phyloP scores from a whole-genome alignment of 2,888 invertebrate species.

The Dicyrtomina minuta region DNA sequence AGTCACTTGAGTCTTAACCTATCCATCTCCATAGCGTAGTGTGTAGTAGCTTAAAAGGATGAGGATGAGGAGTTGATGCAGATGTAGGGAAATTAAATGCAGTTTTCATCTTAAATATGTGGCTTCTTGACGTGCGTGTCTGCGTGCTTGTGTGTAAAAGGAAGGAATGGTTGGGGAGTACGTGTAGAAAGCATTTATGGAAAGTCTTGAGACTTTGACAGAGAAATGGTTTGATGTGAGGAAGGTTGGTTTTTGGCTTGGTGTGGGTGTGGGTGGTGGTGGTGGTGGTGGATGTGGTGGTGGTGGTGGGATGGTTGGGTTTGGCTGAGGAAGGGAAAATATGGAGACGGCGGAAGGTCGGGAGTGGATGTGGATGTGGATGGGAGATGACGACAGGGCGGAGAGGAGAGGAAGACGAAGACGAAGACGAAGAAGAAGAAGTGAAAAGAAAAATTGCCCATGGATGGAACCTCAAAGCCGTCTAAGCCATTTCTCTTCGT shows the following conservation, averaged over 20 bases:
- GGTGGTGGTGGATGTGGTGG: too few relatives aligned
- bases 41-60: too few relatives aligned
- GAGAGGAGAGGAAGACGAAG: slow-evolving; percentile 23
- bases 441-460: slow-evolving; percentile 30
- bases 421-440: slow-evolving; percentile 13
- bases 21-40: too few relatives aligned
- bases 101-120: too few relatives aligned
- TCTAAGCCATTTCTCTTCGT: slow-evolving; percentile 28
- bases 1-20: too few relatives aligned
- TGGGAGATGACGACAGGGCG: background rate
- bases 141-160: background rate
- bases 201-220: too few relatives aligned
- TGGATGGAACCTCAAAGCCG: slow-evolving; percentile 28
- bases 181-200: background rate
- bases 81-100: too few relatives aligned
- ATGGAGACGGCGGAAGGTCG: background rate
- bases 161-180: background rate
- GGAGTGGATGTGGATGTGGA: background rate
- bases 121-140: too few relatives aligned
- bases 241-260: too few relatives aligned
- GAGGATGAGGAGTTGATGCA: too few relatives aligned
- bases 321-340: background rate
- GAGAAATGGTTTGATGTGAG: background rate
- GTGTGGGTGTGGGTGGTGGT: too few relatives aligned
- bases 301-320: background rate